Base-by-base conservation (phyloP, 2,888 invertebrate species). In the Ypsolopha scabrella region DNA sequence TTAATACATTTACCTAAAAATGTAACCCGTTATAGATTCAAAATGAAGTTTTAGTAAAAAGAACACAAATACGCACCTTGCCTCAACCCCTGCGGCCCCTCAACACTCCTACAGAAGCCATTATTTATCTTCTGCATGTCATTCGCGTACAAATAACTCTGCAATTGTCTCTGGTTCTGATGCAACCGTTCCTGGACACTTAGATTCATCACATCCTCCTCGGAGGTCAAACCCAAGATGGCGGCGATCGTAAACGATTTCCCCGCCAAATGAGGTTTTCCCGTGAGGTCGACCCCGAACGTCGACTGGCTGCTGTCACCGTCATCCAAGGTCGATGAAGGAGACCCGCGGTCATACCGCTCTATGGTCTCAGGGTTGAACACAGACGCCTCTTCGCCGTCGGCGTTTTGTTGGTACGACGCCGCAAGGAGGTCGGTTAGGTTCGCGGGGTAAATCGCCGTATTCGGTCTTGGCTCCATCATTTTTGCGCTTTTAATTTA, bases 161-260 rank as follows among this genome's bases (percentile, higher is more conserved):
- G 82, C 56, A 85, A 43, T 11, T 83, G 80, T 11, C 85, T 65
- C 58, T 82, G 85, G 24, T 73, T 77, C 65, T 78, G 70, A n/a
- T 80, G 80, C 56, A 85, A 53, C 51, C 83, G 62, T 56, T 85
- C 85, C 57, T 89, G 88, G 0, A 89, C 88, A 57, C 88, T 88
- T 50, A 89, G 60, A 53, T 89, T 89, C 73, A 89, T 88, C 6
- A 77, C 85, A 62, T 85, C 82, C 6, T 82, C 81, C 6, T 83
- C 83, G 0, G 70, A 60, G 46, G 92, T 91, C 57, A 94, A 73
- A 0, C 95, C 95, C 61, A 96, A 89, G 64, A 95, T 95, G 56
- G 95, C 94, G 57, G 95, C 95, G 61, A 96, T 96, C 33, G 95
- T 95, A 65, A 96, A 96, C 6, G 94, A 94, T 66, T 93, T 93